Evolutionary conservation across 30 jellyfish, hydroid and myxozoan genomes (phyloP), one percentile per base, ranked within the genome.

Genomic region (Aurelia aurita): DNA sequence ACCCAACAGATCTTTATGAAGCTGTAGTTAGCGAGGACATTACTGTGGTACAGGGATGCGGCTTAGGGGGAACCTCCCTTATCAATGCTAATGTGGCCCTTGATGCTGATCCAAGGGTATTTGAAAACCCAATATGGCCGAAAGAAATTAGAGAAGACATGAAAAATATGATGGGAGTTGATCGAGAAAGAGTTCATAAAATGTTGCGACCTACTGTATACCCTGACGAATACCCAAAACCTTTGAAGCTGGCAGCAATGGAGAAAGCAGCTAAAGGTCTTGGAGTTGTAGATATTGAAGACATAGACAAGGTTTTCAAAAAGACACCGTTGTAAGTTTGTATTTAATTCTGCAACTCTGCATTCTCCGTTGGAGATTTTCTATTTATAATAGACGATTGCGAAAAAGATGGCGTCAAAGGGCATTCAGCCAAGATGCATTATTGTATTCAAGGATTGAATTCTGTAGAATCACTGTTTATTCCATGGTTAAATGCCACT

Each of bases 1-100:
- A 76, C 54, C 91, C 91, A 23, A 77, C 82, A 18, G 88, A 87
- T 67, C 51, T 87, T 69, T 87, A 25, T 45, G 96, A 87, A 63
- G 87, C 64, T 2, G 68, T 66, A 47, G 96, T 87, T 0, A 66
- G 87, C 51, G 54, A 87, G 0, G 96, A 87, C 64, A 87, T 87
- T 26, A 61, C 96, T n/a, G 91, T 87, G 9, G 63, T 87, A 0
- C 90, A 87, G 57, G 96, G 96, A 0, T 87, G 96, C 39, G 96
- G 96, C 0, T 87, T 87, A 18, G 96, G 96, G 18, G 96, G 96
- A 5, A 90, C 93, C 14, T 87, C 96, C n/a, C 72, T 87, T 1
- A 87, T 87, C 46, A 87, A 87, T 78, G 96, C 91, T 11, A 78
- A 55, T 67, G 96, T 77, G 14, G 96, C 84, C 1, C 87, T 87